Evolutionary conservation across 2,888 invertebrate genomes (phyloP), one percentile per base, ranked within the genome.

Genomic region (Drosophila phalerata): DNA sequence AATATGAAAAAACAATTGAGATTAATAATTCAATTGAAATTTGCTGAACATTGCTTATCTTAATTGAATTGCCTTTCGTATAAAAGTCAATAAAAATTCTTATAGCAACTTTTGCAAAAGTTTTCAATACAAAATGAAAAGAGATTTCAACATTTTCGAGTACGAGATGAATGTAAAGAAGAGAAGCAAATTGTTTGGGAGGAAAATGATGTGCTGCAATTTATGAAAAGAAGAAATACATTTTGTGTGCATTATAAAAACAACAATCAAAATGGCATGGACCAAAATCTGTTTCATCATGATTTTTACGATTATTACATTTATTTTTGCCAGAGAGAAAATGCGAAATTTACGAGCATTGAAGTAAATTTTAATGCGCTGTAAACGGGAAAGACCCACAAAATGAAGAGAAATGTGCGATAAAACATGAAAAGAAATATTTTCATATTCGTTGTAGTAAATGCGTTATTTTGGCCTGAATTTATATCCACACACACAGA

Each of bases 381-480:
- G 83, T 80, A 83, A 81, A 81, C 81, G 70, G 62, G 67, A 78
- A 69, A 69, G 71, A 79, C 28, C 68, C 80, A 45, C 62, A 77
- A 68, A 81, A 81, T 69, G 71, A 81, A 81, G 70, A 84, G 71
- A 84, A 81, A 78, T 81, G 75, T 79, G 79, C 79, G 67, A 81
- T 81, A 84, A 81, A 81, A 81, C 81, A 75, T 84, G 76, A 84
- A 84, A 84, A 79, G 73, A 68, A 78, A 84, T 63, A 77, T 76
- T 75, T 81, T 69, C 51, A 74, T 72, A 55, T 62, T 55, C 38
- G 38, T 32, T 43, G 45, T 37, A 34, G 49, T 28, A 58, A 66
- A 60, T 57, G 60, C 52, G 22, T 28, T 71, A 56, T 70, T 61
- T 70, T 62, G 40, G 63, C 17, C 55, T 34, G 60, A 13, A 34